Evolutionary conservation across 2,888 invertebrate genomes (phyloP), one percentile per base, ranked within the genome.

Genomic region (Rhagium mordax): DNA sequence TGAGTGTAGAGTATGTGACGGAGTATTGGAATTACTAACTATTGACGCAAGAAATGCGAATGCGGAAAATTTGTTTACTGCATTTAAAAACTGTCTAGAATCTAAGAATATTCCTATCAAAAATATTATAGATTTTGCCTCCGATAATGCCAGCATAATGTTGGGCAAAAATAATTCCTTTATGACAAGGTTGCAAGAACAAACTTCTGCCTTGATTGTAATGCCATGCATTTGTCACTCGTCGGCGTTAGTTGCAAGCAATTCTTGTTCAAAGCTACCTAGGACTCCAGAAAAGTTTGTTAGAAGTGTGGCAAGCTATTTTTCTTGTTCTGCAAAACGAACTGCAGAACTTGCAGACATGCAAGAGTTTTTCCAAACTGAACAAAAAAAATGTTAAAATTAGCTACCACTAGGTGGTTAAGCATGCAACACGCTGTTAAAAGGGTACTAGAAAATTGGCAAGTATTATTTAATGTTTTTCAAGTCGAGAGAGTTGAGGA

Each of bases 211-310:
- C 7, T 49, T 75, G 10, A 64, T 68, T 16, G 41, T 68, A 21
- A 13, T 75, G 0, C 68, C 68, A 1, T 75, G 71, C 16, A 49
- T 74, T 59, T 75, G 73, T 51, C 75, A 71, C 48, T 69, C 69
- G 2, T 16, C 73, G 4, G 71, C 71, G 3, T 20, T 73, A 16
- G 73, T 71, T 0, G 71, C 75, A 33, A 64, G 69, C 51, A 67
- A 66, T 18, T 71, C 75, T 2, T 71, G 73, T 51, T 20, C 69
- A 27, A 69, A 71, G 65, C 59, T 73, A 21, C 64, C 66, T 8
- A 53, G 66, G 24, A 70, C 72, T 48, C 70, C 67, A 48, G 76
- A 78, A 74, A 67, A 78, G 67, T 66, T 70, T 15, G 10, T 73
- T 0, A 53, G 70, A 51, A 66, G 48, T 59, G n/a, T 72, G 0